phyloP scores from a whole-genome alignment of 2,113 vertebrate genomes.

The Motacilla alba region DNA sequence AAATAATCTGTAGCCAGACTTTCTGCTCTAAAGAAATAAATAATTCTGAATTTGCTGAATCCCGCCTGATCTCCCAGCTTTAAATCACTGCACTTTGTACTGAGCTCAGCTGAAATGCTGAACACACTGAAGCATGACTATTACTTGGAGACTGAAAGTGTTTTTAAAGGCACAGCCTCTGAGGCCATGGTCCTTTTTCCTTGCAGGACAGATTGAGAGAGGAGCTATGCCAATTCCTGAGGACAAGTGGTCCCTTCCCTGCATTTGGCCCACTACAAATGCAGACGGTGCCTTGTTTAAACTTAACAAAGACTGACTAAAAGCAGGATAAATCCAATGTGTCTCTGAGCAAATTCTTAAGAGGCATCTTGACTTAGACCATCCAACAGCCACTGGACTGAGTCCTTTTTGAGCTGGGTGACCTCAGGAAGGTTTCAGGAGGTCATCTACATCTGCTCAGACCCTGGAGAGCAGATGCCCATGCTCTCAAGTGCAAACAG shows the following conservation, averaged over 20 bases:
- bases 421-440: not conserved
- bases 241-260: not conserved
- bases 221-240: not conserved
- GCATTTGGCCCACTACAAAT: not conserved
- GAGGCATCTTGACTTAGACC: not conserved
- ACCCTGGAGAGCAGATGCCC: not conserved
- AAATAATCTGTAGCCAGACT: constrained; percentile 66
- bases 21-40: constrained; percentile 61
- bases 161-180: constrained; percentile 44
- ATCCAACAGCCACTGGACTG: not conserved
- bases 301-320: not conserved
- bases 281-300: not conserved
- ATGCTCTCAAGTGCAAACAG: not conserved
- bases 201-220: not conserved
- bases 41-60: constrained; percentile 72
- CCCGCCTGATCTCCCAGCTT: constrained; percentile 55
- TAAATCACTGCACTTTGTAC: constrained; percentile 70
- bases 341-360: not conserved
- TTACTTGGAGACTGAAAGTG: constrained; percentile 58
- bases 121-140: constrained; percentile 59
- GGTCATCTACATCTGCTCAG: not conserved
- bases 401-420: not conserved
- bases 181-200: not conserved
- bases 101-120: constrained; percentile 65
- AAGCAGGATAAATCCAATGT: not conserved